Evolutionary conservation across 2,888 invertebrate genomes (phyloP), one percentile per base, ranked within the genome.

Genomic region (Lymantria monacha): DNA sequence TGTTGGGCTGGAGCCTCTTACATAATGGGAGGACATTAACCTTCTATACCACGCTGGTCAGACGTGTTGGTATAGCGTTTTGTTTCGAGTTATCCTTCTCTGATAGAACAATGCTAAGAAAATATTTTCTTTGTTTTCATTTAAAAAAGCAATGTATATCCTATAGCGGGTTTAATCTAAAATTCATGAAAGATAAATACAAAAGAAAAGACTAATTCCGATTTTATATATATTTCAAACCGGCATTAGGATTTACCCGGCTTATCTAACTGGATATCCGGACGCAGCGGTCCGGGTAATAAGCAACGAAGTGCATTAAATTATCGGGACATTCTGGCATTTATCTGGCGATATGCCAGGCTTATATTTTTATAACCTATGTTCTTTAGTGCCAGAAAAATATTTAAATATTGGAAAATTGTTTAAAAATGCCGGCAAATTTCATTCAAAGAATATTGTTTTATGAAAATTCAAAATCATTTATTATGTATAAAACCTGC

Each of bases 201-300:
- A 33, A 33, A 10, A 33, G 10, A 10, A 9, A 10, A 33, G 9
- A 33, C 8, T 37, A 48, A 15, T 48, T 58, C 50, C 13, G n/a
- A 41, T 59, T 53, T 56, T 56, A 65, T 58, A n/a, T n/a, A n/a
- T 60, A 59, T 61, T 38, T 47, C 38, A 42, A 57, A 37, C 36
- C 42, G 46, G 52, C 43, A 51, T 42, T 53, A 46, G 38, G 42
- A 42, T 48, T 51, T 36, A 15, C n/a, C 33, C 42, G 44, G 41
- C 33, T 41, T 52, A 57, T 61, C 59, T 54, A 48, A 40, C 54
- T 62, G 75, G 66, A 69, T 67, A 68, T 62, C 70, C 70, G 68
- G 58, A 59, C 51, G 63, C 76, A 59, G 51, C 69, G 77, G 72
- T 72, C 79, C 76, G 78, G 66, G 44, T 76, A 77, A 76, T 80